phyloP scores from a whole-genome alignment of 2,797 vertebrate genomes.

The Gymnothorax reevesii region DNA sequence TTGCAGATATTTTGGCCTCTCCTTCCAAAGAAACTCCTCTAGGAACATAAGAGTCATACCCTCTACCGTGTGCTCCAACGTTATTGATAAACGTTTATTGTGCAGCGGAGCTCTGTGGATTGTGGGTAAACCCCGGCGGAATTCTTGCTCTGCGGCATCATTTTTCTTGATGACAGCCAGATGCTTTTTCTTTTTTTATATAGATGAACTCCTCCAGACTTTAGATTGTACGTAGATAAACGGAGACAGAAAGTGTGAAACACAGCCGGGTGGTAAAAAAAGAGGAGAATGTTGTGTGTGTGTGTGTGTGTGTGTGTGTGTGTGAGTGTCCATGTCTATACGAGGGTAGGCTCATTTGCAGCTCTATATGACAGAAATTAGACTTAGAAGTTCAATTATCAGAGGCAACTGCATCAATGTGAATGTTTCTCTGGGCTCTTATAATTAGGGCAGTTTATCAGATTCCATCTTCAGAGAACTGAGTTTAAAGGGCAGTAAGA shows the following conservation, averaged over 20 bases:
- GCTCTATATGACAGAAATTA: slow-evolving; percentile 31
- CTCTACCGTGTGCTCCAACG: slow-evolving; percentile 54
- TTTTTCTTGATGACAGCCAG: slow-evolving; percentile 73
- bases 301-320: neutral
- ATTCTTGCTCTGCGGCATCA: slow-evolving; percentile 64
- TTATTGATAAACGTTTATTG: slow-evolving; percentile 73
- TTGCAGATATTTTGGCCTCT: slow-evolving; percentile 28
- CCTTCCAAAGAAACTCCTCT: slow-evolving; percentile 37
- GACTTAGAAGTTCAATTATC: slow-evolving; percentile 35
- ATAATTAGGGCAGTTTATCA: slow-evolving; percentile 29
- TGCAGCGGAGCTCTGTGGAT: slow-evolving; percentile 62
- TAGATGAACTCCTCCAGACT: slow-evolving; percentile 34
- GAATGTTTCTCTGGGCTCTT: slow-evolving; percentile 28
- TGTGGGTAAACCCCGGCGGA: slow-evolving; percentile 65
- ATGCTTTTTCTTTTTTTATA: slow-evolving; percentile 41
- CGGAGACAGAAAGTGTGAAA: slow-evolving; percentile 1
- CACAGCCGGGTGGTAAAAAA: neutral
- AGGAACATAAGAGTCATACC: slow-evolving; percentile 51
- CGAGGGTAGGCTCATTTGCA: neutral
- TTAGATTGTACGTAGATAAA: slow-evolving; percentile 30
- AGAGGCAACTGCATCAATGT: slow-evolving; percentile 18
- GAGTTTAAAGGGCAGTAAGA: slow-evolving; percentile 43
- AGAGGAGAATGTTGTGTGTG: neutral
- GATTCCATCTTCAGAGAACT: slow-evolving; percentile 37
- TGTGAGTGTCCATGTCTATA: neutral